Conservation (phyloP, 2,797 vertebrate species). For the Decapterus maruadsi region DNA sequence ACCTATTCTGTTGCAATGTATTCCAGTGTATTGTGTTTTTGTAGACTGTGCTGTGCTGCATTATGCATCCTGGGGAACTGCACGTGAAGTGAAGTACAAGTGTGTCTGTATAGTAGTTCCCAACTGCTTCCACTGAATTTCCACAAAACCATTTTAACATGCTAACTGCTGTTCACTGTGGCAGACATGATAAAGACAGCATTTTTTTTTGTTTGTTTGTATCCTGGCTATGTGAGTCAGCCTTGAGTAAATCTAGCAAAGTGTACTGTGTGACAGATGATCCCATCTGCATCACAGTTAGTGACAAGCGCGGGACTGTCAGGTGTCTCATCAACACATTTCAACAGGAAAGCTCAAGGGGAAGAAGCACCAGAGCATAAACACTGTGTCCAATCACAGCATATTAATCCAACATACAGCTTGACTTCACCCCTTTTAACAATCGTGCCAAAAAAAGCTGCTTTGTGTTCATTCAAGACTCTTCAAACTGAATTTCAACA, state of each 20-base stretch:
- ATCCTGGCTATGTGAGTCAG: constrained; percentile 42
- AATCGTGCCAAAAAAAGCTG: background rate
- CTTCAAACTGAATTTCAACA: background rate
- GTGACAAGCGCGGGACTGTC: constrained; percentile 60
- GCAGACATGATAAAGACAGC: background rate
- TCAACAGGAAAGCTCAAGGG: constrained; percentile 51
- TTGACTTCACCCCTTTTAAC: constrained; percentile 3
- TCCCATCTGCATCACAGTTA: constrained; percentile 75
- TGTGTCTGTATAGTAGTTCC: background rate
- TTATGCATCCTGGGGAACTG: background rate
- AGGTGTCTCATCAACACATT: constrained; percentile 80
- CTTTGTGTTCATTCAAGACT: background rate
- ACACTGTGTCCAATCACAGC: constrained; percentile 37
- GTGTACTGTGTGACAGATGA: constrained; percentile 68
- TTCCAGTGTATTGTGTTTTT: background rate
- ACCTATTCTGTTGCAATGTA: background rate
- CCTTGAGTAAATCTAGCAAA: constrained; percentile 65
- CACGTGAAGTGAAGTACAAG: background rate
- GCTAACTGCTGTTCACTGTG: constrained; percentile 14
- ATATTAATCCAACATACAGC: background rate
- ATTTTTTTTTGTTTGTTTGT: constrained; percentile 14
- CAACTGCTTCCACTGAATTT: constrained; percentile 4
- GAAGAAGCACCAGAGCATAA: constrained; percentile 22
- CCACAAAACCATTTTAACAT: constrained; percentile 6
- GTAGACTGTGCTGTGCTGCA: background rate